Evolutionary conservation across 2,888 invertebrate species (phyloP).

Genomic region (Trichacis sp.): DNA sequence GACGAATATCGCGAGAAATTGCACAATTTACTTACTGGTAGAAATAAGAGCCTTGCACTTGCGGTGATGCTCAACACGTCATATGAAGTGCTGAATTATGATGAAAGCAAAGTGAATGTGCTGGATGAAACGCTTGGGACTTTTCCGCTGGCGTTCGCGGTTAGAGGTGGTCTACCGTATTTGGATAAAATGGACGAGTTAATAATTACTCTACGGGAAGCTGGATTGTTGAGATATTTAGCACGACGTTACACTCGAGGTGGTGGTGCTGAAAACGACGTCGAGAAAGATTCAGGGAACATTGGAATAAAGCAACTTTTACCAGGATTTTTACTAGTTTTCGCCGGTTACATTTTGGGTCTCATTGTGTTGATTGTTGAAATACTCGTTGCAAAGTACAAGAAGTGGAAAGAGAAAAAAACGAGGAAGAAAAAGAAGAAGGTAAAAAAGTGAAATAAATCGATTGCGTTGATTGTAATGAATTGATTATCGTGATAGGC

Average conservation of each 20-base stretch:
- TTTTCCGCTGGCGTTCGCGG: slow-evolving; percentile 54
- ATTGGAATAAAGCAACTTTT: slow-evolving; percentile 31
- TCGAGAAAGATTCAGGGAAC: slow-evolving; percentile 9
- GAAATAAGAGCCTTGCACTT: slow-evolving; percentile 45
- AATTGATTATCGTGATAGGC: too few relatives aligned
- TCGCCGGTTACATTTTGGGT: slow-evolving; percentile 5
- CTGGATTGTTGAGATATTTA: slow-evolving; percentile 50
- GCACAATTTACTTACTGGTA: slow-evolving; percentile 46
- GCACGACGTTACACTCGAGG: slow-evolving; percentile 13
- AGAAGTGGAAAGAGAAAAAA: not conserved
- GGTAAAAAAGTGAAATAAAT: too few relatives aligned
- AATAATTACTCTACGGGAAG: slow-evolving; percentile 45
- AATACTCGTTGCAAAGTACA: not conserved
- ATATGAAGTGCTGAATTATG: slow-evolving; percentile 26
- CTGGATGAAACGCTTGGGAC: slow-evolving; percentile 49
- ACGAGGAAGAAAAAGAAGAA: too few relatives aligned
- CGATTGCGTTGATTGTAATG: too few relatives aligned
- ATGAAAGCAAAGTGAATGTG: slow-evolving; percentile 44
- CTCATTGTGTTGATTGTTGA: slow-evolving; percentile 4
- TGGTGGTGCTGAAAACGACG: slow-evolving; percentile 5
- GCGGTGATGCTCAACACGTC: slow-evolving; percentile 54
- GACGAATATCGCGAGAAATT: slow-evolving; percentile 39
- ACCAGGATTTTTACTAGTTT: slow-evolving; percentile 28
- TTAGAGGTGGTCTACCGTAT: slow-evolving; percentile 54
- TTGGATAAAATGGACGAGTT: slow-evolving; percentile 44